phyloP scores from a whole-genome alignment of 1,140 invertebrate genomes.

The Pentalonia nigronervosa region DNA sequence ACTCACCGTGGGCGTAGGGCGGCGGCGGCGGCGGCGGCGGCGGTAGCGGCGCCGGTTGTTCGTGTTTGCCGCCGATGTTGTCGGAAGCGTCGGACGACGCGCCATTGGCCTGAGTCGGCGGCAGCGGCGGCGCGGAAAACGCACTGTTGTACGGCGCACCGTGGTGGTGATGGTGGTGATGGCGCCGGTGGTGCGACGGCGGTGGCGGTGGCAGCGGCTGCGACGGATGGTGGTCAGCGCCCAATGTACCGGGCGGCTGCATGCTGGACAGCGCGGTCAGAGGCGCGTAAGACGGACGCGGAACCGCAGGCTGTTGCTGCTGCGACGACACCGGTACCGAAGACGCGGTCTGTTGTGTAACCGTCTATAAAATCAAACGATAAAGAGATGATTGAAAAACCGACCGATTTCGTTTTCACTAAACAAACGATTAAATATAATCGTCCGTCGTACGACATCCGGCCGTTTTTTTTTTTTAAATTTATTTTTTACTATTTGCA shows the following conservation, averaged over 20 bases:
- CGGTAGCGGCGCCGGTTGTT: conserved; percentile 49
- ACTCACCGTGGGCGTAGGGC: conserved; percentile 62
- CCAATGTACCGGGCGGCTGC: conserved; percentile 74
- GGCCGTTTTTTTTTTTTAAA: neutral
- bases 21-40: conserved; percentile 59
- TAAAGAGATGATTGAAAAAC: neutral
- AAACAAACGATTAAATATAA: neutral
- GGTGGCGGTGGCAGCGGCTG: conserved; percentile 62
- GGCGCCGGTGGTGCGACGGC: conserved; percentile 60
- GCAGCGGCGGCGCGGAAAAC: conserved; percentile 59
- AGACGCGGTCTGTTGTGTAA: neutral
- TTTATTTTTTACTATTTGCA: no score
- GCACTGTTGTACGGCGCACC: conserved; percentile 62
- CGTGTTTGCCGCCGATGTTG: conserved; percentile 55
- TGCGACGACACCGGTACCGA: neutral
- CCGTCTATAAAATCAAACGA: conserved; percentile 11
- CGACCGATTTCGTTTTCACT: neutral
- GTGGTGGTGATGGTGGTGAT: conserved; percentile 61
- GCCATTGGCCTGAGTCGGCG: conserved; percentile 59
- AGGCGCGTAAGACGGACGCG: conserved; percentile 71
- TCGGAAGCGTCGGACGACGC: conserved; percentile 41
- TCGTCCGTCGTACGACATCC: neutral
- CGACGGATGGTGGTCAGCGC: conserved; percentile 58
- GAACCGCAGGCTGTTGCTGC: conserved; percentile 10
- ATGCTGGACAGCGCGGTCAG: conserved; percentile 85